Base-by-base conservation (phyloP, 2,888 invertebrate genomes). In the Hydrotaea diabolus region DNA sequence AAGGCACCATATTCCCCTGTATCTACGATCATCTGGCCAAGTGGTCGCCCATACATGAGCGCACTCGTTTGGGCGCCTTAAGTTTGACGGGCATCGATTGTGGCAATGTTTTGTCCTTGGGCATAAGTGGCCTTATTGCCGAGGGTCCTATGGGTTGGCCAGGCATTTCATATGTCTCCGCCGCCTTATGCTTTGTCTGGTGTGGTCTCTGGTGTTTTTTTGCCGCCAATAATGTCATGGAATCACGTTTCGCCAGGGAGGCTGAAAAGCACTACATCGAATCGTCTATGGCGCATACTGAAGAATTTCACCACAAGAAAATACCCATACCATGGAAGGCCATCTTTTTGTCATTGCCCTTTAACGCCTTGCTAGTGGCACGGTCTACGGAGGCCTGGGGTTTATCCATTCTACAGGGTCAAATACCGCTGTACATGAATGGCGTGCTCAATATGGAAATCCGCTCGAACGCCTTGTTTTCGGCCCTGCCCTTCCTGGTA, bases 351-450 rank as follows among this genome's bases (percentile, higher is more conserved):
- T 96, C 95, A 0, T 87, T 94, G 0, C 96, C 96, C 0, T 94
- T 96, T 89, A 94, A 94, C 93, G 90, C 91, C 0, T 72, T 91
- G 36, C 89, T 94, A 0, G 90, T 95, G 0, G 94, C 94, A 0
- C 95, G 95, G 88, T 93, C 94, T 80, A 94, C 94, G 0, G 94
- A 95, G 87, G 94, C 94, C 87, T 96, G 95, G 95, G 95, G 95
- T 0, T 94, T 94, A 89, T 94, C 94, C 93, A 95, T 94, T 0
- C 92, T 96, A 43, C 93, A 95, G 87, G 94, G 95, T 0, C 94
- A 96, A 89, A 84, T 89, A 82, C 96, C 96, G 0, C 93, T 94
- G 0, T 96, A 95, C 88, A 93, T 96, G 92, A 93, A 93, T 78
- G 93, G 93, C 69, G 94, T 95, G 0, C 91, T 95, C 0, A 92